These are phyloP conservation scores for Chalcosyrphus nemorum DNA, from an alignment of 2,888 invertebrate species.

Conservation along the genomic window DNA sequence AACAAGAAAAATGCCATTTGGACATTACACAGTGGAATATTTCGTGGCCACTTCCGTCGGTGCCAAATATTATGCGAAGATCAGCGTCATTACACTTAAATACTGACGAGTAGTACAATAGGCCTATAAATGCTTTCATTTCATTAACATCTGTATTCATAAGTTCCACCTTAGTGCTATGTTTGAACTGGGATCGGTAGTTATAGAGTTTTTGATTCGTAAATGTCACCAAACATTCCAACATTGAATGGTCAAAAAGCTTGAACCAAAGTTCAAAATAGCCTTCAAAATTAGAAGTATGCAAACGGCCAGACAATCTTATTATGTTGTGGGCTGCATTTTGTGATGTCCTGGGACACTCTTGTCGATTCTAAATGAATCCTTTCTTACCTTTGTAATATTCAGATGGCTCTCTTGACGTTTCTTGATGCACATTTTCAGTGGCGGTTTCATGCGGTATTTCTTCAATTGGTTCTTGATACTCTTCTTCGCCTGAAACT, in stretches of 20 bases:
- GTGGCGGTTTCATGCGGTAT: neutral
- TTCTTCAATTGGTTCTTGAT: slow-evolving; percentile 20
- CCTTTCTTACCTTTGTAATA: slow-evolving; percentile 28
- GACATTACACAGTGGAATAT: slow-evolving; percentile 60
- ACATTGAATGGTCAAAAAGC: slow-evolving; percentile 27
- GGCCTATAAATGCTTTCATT: slow-evolving; percentile 56
- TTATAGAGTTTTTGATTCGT: slow-evolving; percentile 23
- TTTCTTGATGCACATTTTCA: slow-evolving; percentile 16
- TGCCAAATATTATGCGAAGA: slow-evolving; percentile 52
- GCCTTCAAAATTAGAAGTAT: slow-evolving; percentile 22
- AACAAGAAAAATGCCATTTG: slow-evolving; percentile 54
- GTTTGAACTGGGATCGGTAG: slow-evolving; percentile 46
- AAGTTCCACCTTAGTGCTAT: slow-evolving; percentile 41
- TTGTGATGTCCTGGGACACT: slow-evolving; percentile 8
- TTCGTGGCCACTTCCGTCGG: slow-evolving; percentile 60
- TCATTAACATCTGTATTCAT: slow-evolving; percentile 46
- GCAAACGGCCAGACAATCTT: slow-evolving; percentile 31
- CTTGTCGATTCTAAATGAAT: slow-evolving; percentile 1
- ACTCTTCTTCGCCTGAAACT: slow-evolving; percentile 4
- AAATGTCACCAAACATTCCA: slow-evolving; percentile 29
- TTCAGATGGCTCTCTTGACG: slow-evolving; percentile 6
- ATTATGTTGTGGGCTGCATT: slow-evolving; percentile 29
- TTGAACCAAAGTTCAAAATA: slow-evolving; percentile 27
- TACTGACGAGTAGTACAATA: slow-evolving; percentile 35
- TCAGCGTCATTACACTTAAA: slow-evolving; percentile 52